phyloP scores from a whole-genome alignment of 2,113 vertebrate species.

The Dicentrarchus labrax region DNA sequence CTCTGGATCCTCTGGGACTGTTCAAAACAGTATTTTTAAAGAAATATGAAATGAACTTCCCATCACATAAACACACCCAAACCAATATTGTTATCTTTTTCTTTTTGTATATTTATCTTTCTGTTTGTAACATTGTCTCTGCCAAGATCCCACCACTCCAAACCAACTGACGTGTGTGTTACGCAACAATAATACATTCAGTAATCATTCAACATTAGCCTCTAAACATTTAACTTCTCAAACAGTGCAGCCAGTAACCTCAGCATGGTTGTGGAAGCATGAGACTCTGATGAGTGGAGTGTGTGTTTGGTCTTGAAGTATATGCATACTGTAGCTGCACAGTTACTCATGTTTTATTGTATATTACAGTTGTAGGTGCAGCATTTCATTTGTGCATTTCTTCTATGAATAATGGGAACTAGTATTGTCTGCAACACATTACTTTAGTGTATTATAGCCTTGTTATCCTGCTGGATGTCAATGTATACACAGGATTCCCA shows the following conservation, averaged over 20 bases:
- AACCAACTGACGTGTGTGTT: not conserved
- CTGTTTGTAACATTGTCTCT: constrained; percentile 4
- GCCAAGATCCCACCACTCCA: constrained; percentile 45
- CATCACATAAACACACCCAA: constrained; percentile 27
- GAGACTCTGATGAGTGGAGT: constrained; percentile 43
- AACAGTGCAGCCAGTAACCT: constrained; percentile 9
- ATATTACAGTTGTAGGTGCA: too few species aligned
- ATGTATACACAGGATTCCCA: not conserved
- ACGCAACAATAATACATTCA: constrained; percentile 3
- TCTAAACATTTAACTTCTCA: not conserved
- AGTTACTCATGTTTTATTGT: not conserved
- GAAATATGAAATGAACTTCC: constrained; percentile 9
- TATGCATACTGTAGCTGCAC: not conserved
- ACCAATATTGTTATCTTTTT: not conserved
- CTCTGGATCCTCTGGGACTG: not conserved
- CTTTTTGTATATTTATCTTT: constrained; percentile 28
- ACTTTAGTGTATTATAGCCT: not conserved
- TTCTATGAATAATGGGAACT: not conserved
- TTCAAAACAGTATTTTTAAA: not conserved
- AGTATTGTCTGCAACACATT: not conserved
- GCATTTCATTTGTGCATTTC: not conserved
- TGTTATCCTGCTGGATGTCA: not conserved
- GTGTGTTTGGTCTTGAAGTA: not conserved
- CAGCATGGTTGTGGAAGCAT: constrained; percentile 61
- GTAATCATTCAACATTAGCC: not conserved